phyloP scores from a whole-genome alignment of 1,140 invertebrate species.

The Luehdorfia chinensis region DNA sequence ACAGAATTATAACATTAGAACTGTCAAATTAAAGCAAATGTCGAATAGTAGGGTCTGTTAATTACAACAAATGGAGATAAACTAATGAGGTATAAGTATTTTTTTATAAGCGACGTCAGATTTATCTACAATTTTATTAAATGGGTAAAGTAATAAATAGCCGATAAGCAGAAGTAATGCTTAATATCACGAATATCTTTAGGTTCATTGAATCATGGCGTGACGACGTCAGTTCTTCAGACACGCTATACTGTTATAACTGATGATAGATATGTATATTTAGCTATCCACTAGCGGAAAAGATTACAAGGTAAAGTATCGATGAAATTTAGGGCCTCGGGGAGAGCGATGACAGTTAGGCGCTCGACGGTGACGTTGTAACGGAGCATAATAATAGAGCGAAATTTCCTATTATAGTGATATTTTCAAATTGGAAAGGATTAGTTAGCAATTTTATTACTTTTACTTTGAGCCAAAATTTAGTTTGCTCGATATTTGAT shows the following conservation, averaged over 20 bases:
- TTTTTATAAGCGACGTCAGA: no score
- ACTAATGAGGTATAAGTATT: no score
- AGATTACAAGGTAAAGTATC: slow-evolving; percentile 39
- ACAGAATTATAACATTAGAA: no score
- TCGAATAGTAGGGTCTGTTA: no score
- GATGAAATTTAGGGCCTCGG: slow-evolving; percentile 46
- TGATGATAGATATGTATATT: slow-evolving; percentile 38
- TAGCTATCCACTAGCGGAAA: slow-evolving; percentile 47
- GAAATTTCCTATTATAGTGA: neutral
- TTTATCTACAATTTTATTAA: no score
- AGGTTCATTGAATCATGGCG: slow-evolving; percentile 14
- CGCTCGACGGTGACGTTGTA: slow-evolving; percentile 32
- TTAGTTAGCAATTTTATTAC: neutral
- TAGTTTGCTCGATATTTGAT: no score
- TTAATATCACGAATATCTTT: slow-evolving; percentile 6
- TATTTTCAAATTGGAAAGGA: slow-evolving; percentile 1
- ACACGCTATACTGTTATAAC: slow-evolving; percentile 17
- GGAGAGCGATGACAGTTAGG: slow-evolving; percentile 28
- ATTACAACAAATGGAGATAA: no score
- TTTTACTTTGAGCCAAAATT: neutral
- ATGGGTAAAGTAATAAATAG: no score
- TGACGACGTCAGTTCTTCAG: neutral
- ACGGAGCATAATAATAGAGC: slow-evolving; percentile 34
- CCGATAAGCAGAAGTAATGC: slow-evolving; percentile 5
- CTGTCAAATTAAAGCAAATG: no score